Percentiles rank a stretch among this genome's conserved stretches.
Evolutionary conservation across 1,140 invertebrate genomes (phyloP).

Genomic region (Drosophila carrolli): DNA sequence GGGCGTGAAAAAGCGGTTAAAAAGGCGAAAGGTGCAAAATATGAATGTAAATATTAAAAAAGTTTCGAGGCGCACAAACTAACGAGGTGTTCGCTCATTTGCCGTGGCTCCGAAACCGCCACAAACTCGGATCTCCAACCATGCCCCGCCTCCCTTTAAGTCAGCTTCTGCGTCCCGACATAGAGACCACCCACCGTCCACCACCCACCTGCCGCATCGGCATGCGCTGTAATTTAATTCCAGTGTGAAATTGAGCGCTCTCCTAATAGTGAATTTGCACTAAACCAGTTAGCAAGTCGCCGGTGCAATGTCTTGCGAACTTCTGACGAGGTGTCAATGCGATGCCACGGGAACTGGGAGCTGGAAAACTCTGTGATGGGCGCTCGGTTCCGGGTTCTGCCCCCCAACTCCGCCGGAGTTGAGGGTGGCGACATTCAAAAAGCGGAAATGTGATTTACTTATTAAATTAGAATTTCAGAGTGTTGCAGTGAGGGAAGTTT

Average conservation of each 20-base stretch:
- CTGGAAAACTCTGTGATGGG: not conserved
- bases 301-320: constrained; percentile 49
- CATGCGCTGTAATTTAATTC: constrained; percentile 74
- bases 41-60: constrained; percentile 83
- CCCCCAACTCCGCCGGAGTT: constrained; percentile 10
- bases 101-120: constrained; percentile 16
- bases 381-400: constrained; percentile 12
- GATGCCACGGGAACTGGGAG: constrained; percentile 42
- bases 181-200: not conserved
- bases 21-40: constrained; percentile 76
- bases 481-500: constrained; percentile 20
- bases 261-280: constrained; percentile 79
- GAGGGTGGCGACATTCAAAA: constrained; percentile 53
- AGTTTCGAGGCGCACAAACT: constrained; percentile 77
- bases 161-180: not conserved
- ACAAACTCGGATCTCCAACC: constrained; percentile 22
- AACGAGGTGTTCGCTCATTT: constrained; percentile 80
- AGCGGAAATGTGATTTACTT: constrained; percentile 77
- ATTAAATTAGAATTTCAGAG: constrained; percentile 68
- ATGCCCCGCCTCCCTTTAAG: not conserved
- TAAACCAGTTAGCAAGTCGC: constrained; percentile 72
- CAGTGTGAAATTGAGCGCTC: constrained; percentile 78
- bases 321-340: constrained; percentile 80
- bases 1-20: constrained; percentile 35
- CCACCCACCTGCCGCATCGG: constrained; percentile 39